Conservation (phyloP, 2,113 vertebrate genomes). For the Neomonachus schauinslandi region DNA sequence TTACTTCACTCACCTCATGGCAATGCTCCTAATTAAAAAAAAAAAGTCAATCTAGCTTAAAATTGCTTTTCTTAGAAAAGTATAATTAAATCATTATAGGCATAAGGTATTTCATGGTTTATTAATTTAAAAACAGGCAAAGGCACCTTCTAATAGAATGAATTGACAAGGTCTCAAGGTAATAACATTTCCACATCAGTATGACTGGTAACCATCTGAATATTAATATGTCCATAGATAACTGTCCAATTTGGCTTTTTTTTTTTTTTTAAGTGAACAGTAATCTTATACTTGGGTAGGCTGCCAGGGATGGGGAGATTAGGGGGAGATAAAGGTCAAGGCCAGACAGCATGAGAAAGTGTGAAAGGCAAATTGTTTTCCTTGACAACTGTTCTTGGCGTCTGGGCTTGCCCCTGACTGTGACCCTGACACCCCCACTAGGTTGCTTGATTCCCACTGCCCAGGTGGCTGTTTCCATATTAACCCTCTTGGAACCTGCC, state of each 20-base stretch:
- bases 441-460: background rate
- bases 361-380: background rate
- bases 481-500: background rate
- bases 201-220: background rate
- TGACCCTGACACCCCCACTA: background rate
- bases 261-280: background rate
- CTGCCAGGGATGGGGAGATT: background rate
- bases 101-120: background rate
- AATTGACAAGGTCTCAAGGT: background rate
- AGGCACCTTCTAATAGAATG: background rate
- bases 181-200: background rate
- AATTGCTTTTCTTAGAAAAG: conserved; percentile 55
- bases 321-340: background rate
- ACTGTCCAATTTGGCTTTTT: background rate
- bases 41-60: conserved; percentile 46
- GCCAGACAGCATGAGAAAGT: background rate
- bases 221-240: background rate
- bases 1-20: background rate
- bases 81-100: conserved; percentile 39
- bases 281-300: background rate
- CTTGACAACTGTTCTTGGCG: background rate
- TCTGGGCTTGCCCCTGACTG: background rate
- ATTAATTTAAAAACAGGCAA: conserved; percentile 45
- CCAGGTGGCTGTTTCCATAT: background rate
- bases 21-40: conserved; percentile 19